Evolutionary conservation across 2,888 invertebrate genomes (phyloP).

Genomic region (Steinernema hermaphroditum): DNA sequence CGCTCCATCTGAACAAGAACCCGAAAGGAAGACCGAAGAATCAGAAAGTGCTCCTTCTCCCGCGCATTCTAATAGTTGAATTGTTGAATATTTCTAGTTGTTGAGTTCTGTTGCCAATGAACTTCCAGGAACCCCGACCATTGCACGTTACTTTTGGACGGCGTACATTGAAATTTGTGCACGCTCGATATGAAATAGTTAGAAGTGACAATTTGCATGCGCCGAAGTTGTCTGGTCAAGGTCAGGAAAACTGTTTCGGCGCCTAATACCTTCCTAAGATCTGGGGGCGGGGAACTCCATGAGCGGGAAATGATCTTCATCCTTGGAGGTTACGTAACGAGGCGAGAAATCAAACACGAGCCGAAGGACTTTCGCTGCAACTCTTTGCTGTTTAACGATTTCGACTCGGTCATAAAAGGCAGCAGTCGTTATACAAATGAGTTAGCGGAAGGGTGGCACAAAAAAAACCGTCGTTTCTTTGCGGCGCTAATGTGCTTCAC

Average conservation of each 20-base stretch:
- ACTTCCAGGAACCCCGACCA: too few species aligned
- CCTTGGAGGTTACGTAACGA: background rate
- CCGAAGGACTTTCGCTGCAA: background rate
- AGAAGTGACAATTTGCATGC: background rate
- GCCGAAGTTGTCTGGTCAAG: constrained; percentile 12
- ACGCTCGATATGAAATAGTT: too few species aligned
- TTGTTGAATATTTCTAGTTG: constrained; percentile 12
- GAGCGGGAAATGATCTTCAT: background rate
- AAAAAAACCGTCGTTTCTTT: too few species aligned
- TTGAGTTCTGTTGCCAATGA: background rate
- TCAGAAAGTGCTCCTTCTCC: background rate
- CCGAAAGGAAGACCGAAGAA: background rate
- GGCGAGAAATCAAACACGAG: background rate
- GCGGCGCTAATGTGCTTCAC: background rate
- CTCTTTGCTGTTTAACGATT: background rate
- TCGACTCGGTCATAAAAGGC: too few species aligned
- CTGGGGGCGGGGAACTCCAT: background rate
- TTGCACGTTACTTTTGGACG: too few species aligned
- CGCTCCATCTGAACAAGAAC: too few species aligned
- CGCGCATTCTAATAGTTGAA: background rate
- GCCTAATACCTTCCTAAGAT: too few species aligned
- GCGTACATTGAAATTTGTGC: too few species aligned
- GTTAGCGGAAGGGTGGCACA: too few species aligned
- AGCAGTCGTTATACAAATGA: background rate
- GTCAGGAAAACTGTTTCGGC: background rate